These are phyloP conservation scores for Xiphophorus hellerii DNA, from an alignment of 2,113 vertebrate species.

Conservation along the genomic window DNA sequence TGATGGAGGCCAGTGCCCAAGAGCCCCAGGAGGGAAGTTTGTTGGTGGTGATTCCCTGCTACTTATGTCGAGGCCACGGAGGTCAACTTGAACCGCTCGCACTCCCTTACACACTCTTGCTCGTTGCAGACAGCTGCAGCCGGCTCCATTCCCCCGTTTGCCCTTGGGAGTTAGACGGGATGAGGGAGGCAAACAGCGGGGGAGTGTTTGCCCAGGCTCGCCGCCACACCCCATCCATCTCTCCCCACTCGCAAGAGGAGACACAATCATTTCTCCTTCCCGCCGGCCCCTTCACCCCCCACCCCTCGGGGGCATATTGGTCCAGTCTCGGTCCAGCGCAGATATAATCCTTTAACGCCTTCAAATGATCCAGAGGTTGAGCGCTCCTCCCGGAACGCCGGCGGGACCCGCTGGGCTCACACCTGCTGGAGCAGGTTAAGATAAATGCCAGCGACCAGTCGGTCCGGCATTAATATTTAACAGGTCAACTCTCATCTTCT, in stretches of 20 bases:
- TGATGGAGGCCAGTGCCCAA: slow-evolving; percentile 69
- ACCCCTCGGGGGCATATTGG: slow-evolving; percentile 54
- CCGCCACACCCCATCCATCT: slow-evolving; percentile 62
- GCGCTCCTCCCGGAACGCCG: slow-evolving; percentile 57
- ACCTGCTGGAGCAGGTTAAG: slow-evolving; percentile 73
- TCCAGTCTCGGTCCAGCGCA: slow-evolving; percentile 65
- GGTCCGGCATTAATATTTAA: slow-evolving; percentile 80
- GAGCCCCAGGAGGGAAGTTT: slow-evolving; percentile 69
- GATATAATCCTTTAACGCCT: slow-evolving; percentile 75
- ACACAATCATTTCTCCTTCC: slow-evolving; percentile 60
- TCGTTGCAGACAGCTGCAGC: slow-evolving; percentile 59
- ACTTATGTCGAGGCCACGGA: slow-evolving; percentile 68
- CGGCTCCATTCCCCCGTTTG: slow-evolving; percentile 57
- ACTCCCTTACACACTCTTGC: slow-evolving; percentile 19
- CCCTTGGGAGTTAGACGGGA: slow-evolving; percentile 74
- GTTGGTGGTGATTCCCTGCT: slow-evolving; percentile 69
- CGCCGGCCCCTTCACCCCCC: slow-evolving; percentile 1
- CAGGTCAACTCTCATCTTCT: slow-evolving; percentile 74
- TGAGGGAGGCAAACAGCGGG: slow-evolving; percentile 68
- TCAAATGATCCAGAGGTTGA: slow-evolving; percentile 77
- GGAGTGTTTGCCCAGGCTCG: slow-evolving; percentile 68
- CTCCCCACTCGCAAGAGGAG: slow-evolving; percentile 18
- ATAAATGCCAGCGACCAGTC: slow-evolving; percentile 75
- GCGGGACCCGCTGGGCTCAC: slow-evolving; percentile 61
- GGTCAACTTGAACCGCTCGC: slow-evolving; percentile 48